Percentiles rank a stretch among this genome's conserved stretches.
Conservation (phyloP, 2,888 invertebrate genomes). For the Harpalus rufipes region DNA sequence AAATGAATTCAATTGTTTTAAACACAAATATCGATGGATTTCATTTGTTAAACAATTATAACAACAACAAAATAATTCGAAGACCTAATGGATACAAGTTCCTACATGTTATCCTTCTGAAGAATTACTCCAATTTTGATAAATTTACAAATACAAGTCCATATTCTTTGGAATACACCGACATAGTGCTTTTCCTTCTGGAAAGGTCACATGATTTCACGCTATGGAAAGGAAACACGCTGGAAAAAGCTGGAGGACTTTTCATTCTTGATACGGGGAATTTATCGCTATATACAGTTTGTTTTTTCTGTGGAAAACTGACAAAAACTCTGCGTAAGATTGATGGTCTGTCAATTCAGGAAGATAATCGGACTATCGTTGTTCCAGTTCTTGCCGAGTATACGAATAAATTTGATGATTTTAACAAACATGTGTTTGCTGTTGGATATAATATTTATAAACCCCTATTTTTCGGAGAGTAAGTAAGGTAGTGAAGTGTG, state of each 20-base stretch:
- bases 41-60: constrained; percentile 16
- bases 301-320: constrained; percentile 51
- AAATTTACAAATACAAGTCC: constrained; percentile 22
- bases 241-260: constrained; percentile 37
- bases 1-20: constrained; percentile 42
- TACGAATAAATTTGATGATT: constrained; percentile 43
- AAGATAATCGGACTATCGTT: constrained; percentile 19
- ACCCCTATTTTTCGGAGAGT: constrained; percentile 42
- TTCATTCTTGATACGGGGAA: constrained; percentile 27
- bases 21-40: background rate
- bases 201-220: constrained; percentile 23
- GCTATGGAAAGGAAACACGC: constrained; percentile 25
- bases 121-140: constrained; percentile 35
- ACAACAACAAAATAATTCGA: background rate
- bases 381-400: constrained; percentile 12
- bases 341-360: constrained; percentile 31
- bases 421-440: constrained; percentile 48
- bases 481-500: constrained; percentile 19
- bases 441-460: constrained; percentile 50
- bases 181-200: constrained; percentile 47
- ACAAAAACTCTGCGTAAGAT: constrained; percentile 47
- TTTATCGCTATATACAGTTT: constrained; percentile 53
- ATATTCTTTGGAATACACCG: constrained; percentile 22
- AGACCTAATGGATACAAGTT: constrained; percentile 53
- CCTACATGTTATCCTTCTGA: constrained; percentile 43